phyloP scores from a whole-genome alignment of 2,888 invertebrate species.

The Acronicta leporina region DNA sequence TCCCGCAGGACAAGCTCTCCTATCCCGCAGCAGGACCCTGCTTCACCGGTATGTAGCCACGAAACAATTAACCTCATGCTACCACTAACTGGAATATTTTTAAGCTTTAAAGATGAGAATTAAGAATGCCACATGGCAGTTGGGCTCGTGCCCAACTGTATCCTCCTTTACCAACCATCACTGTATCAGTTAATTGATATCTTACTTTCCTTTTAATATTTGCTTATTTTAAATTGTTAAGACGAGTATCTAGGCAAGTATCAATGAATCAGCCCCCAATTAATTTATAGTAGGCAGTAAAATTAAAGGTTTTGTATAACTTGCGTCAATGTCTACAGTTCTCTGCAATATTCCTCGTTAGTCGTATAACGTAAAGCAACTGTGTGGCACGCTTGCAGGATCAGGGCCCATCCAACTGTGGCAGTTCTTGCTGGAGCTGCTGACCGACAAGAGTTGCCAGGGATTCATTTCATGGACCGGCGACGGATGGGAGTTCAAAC shows the following conservation, averaged over 20 bases:
- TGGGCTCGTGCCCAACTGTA: too few species aligned
- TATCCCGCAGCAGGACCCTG: conserved; percentile 89
- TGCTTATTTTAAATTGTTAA: too few species aligned
- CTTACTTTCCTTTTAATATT: too few species aligned
- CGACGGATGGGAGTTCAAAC: conserved; percentile 99
- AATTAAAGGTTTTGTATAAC: too few species aligned
- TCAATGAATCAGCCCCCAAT: too few species aligned
- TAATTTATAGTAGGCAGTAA: too few species aligned
- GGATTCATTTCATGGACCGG: conserved; percentile 99
- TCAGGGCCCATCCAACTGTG: conserved; percentile 99
- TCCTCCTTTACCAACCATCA: too few species aligned
- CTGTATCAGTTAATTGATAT: too few species aligned
- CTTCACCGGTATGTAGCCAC: conserved; percentile 87
- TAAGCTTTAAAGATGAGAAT: too few species aligned
- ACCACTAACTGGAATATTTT: not conserved
- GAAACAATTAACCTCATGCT: not conserved
- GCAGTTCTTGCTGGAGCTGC: conserved; percentile 98
- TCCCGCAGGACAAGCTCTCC: conserved; percentile 86
- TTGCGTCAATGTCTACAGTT: not conserved
- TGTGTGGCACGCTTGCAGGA: conserved; percentile 89
- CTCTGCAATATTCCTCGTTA: conserved; percentile 5
- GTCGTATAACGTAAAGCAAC: conserved; percentile 86
- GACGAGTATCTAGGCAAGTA: too few species aligned
- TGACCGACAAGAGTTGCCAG: conserved; percentile 98
- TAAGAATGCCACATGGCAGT: too few species aligned